phyloP scores from a whole-genome alignment of 1,140 invertebrate species.

The Diorhabda carinulata region DNA sequence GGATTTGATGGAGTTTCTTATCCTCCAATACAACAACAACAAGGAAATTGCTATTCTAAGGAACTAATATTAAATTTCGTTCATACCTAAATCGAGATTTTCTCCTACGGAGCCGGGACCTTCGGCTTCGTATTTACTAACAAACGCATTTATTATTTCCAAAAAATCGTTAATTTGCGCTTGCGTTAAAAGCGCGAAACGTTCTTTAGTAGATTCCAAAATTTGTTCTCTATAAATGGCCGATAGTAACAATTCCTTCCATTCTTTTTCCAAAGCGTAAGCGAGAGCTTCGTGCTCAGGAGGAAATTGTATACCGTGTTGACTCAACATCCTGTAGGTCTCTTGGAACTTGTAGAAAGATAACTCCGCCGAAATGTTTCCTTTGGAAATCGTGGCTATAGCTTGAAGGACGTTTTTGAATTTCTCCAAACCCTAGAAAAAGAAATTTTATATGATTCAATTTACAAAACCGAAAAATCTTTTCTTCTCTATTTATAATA shows the following conservation, averaged over 20 bases:
- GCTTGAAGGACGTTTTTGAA: constrained; percentile 81
- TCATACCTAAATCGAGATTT: constrained; percentile 58
- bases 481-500: too few relatives aligned
- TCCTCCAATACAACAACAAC: too few relatives aligned
- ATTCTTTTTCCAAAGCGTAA: constrained; percentile 59
- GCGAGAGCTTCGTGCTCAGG: constrained; percentile 57
- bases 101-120: constrained; percentile 74
- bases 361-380: constrained; percentile 71
- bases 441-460: background rate
- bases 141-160: constrained; percentile 61
- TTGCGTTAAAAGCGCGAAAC: constrained; percentile 73
- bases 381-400: constrained; percentile 68
- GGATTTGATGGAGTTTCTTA: too few relatives aligned
- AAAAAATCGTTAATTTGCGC: constrained; percentile 70
- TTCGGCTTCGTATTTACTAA: constrained; percentile 65
- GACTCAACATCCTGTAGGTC: constrained; percentile 43
- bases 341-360: constrained; percentile 65
- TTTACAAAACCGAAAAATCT: too few relatives aligned
- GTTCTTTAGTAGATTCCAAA: constrained; percentile 67
- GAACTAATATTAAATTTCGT: too few relatives aligned
- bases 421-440: constrained; percentile 59
- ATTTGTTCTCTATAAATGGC: constrained; percentile 64
- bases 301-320: constrained; percentile 46
- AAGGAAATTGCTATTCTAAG: too few relatives aligned
- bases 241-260: constrained; percentile 64